Base-by-base conservation (phyloP, 2,888 invertebrate genomes). In the Papilio demoleus region DNA sequence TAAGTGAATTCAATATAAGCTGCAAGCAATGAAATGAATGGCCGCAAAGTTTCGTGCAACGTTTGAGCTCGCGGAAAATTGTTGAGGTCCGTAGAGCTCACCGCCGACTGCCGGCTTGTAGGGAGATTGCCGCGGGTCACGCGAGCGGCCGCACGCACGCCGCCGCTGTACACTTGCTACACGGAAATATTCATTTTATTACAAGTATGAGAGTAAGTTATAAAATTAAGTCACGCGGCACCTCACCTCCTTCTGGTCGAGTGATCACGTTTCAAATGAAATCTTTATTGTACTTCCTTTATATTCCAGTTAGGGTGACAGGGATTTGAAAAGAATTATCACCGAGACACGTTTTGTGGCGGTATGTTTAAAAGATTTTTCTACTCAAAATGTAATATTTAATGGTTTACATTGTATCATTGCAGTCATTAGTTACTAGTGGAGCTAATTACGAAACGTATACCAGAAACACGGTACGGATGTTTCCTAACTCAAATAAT, bases 271-370 rank as follows among this genome's bases (percentile, higher is more conserved):
- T 27, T 53, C 17, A 27, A 53, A 53, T 14, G 56, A 4, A 56
- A 56, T 56, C 56, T 56, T 56, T 53, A 53, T 53, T 53, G 24
- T 53, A 22, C 53, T 22, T 53, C 24, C 53, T 53, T 53, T 56
- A 34, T 56, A 56, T 14, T 53, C 27, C 56, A 31, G n/a, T 34
- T n/a, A 12, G 56, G 11, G 9, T 34, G 12, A 56, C 34, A 17
- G 12, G 17, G 22, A 11, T 56, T 31, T 56, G 34, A 24, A 56
- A 56, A 17, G 17, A 56, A 17, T 17, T 56, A n/a, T n/a, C n/a
- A n/a, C n/a, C 14, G 14, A 34, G 31, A 31, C n/a, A 56, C 31
- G 8, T 56, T 24, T 31, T 31, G 42, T n/a, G n/a, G n/a, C n/a
- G n/a, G n/a, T n/a, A n/a, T n/a, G n/a, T n/a, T n/a, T n/a, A n/a